These are phyloP conservation scores for Beroe forskalii DNA, from an alignment of 37 sponge, comb jelly and placozoan species.

Conservation along the genomic window DNA sequence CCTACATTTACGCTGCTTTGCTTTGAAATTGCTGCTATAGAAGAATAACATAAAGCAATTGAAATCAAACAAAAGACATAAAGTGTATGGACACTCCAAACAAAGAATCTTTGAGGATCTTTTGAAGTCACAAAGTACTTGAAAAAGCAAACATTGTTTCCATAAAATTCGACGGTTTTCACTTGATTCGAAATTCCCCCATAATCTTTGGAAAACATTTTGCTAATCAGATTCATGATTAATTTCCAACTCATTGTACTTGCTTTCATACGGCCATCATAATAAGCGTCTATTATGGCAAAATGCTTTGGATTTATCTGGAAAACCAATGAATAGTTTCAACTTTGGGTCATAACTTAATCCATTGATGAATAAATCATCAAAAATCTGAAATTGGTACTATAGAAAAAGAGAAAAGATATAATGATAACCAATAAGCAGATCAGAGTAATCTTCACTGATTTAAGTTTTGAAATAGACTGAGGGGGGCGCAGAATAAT, in stretches of 20 bases:
- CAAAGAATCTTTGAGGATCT: background rate
- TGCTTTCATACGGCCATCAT: background rate
- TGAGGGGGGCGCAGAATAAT: background rate
- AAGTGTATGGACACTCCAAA: background rate
- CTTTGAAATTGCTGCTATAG: background rate
- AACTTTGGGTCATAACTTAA: background rate
- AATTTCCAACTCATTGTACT: background rate
- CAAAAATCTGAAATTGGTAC: too few species aligned
- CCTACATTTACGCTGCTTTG: background rate
- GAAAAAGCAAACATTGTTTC: background rate
- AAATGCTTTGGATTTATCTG: background rate
- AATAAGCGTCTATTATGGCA: background rate
- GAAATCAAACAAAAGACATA: background rate
- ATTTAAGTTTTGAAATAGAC: background rate
- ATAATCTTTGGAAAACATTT: background rate
- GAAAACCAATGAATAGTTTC: background rate
- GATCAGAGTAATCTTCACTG: background rate
- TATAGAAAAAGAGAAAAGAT: background rate
- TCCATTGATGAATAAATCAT: slow-evolving; percentile 10
- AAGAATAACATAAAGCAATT: background rate
- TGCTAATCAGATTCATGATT: background rate
- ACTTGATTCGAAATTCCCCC: background rate
- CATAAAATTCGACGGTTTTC: background rate
- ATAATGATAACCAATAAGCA: background rate
- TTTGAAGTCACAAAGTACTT: background rate